Percentiles rank a stretch among this genome's conserved stretches.
phyloP scores from a whole-genome alignment of 2,888 invertebrate genomes.

The Pediacus dermestoides region DNA sequence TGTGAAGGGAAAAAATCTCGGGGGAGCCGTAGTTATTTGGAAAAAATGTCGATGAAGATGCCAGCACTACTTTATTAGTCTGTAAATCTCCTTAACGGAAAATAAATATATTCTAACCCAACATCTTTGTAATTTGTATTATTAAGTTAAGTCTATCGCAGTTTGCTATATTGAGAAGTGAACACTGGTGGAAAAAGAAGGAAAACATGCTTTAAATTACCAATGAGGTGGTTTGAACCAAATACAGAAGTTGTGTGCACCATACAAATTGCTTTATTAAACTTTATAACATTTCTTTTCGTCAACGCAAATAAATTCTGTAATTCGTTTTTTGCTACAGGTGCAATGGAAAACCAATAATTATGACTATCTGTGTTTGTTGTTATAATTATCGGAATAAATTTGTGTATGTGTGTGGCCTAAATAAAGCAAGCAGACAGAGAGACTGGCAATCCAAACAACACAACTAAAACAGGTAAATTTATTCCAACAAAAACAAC shows the following conservation, averaged over 20 bases:
- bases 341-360: too few species aligned
- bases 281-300: too few species aligned
- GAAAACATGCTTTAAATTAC: constrained; percentile 33
- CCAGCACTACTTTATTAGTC: constrained; percentile 33
- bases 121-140: constrained; percentile 33
- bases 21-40: too few species aligned
- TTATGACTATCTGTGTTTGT: too few species aligned
- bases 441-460: constrained; percentile 18
- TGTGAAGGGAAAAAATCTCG: too few species aligned
- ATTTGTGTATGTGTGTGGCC: constrained; percentile 20
- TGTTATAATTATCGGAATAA: too few species aligned
- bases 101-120: constrained; percentile 29
- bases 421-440: constrained; percentile 22
- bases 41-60: constrained; percentile 36
- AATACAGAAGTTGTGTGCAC: constrained; percentile 34
- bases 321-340: too few species aligned
- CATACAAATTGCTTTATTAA: constrained; percentile 35
- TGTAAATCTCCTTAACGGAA: constrained; percentile 27
- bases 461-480: constrained; percentile 22
- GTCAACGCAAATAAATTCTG: too few species aligned
- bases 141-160: constrained; percentile 32
- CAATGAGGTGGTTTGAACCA: constrained; percentile 31
- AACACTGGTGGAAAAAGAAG: constrained; percentile 24
- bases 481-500: constrained; percentile 21
- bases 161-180: constrained; percentile 31